phyloP scores from a whole-genome alignment of 2,888 invertebrate genomes.

The Plusia festucae region DNA sequence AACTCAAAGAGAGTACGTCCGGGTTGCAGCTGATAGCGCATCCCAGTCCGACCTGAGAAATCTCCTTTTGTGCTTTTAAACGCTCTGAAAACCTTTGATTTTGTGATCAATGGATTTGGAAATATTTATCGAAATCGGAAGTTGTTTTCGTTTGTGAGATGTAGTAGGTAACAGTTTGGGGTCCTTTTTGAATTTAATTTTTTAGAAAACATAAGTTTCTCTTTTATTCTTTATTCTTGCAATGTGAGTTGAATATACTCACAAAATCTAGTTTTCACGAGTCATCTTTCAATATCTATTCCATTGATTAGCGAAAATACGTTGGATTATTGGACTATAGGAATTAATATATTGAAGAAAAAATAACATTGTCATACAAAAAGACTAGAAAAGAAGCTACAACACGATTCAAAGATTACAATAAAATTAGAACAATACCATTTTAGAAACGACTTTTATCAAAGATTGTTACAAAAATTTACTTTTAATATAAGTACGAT shows the following conservation, averaged over 20 bases:
- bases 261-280: too few relatives aligned
- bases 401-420: background rate
- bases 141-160: too few relatives aligned
- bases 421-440: background rate
- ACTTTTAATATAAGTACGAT: slow-evolving; percentile 15
- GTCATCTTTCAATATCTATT: too few relatives aligned
- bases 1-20: slow-evolving; percentile 84
- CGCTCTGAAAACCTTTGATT: slow-evolving; percentile 32
- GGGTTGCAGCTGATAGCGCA: slow-evolving; percentile 76
- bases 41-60: slow-evolving; percentile 62
- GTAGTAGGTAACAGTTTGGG: slow-evolving; percentile 1
- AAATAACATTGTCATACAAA: background rate
- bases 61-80: slow-evolving; percentile 61
- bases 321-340: too few relatives aligned
- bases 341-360: background rate
- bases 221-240: background rate
- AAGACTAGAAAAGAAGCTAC: background rate
- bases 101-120: slow-evolving; percentile 10
- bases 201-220: background rate
- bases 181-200: background rate
- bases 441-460: background rate
- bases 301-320: too few relatives aligned
- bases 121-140: background rate
- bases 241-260: background rate
- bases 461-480: slow-evolving; percentile 17